Evolutionary conservation across 2,113 vertebrate species (phyloP), one percentile per base, ranked within the genome.

Genomic region (Pampusana beccarii): DNA sequence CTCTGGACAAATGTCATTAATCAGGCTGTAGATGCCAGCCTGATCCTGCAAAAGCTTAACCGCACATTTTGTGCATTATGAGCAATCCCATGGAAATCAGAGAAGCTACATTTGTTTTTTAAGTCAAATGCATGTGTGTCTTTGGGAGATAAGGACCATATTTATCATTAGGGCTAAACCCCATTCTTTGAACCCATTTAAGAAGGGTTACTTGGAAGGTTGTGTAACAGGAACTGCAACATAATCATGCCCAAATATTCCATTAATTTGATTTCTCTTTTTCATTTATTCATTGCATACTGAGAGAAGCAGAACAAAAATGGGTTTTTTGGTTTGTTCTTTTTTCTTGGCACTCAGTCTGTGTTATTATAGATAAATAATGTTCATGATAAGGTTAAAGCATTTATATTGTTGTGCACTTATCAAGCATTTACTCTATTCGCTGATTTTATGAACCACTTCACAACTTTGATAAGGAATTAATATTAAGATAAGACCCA

Each of bases 401-500:
- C 66, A 60, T 90, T 95, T 87, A 65, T 92, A 86, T 95, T 91
- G 83, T 91, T 93, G 88, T 31, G 74, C 74, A 82, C 70, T 95
- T 97, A 97, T 90, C 85, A 70, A 83, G 31, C 72, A 56, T 92
- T 94, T 92, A 62, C 79, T 92, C 53, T 36, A 62, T 77, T 92
- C 88, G 26, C 69, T 95, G 64, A 78, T 93, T 93, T 93, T 84
- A 31, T 64, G 29, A 95, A 95, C 81, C 42, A 94, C 72, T 95
- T 95, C 83, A 93, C 20, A 95, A 88, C 56, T 86, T 91, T 75
- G 90, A 90, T 95, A 95, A 96, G 86, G 77, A 91, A n/a, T 84
- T 82, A 93, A 78, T 96, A 80, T 94, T 93, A 92, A 96, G 93
- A 95, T 96, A 95, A 96, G 92, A 69, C 80, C 34, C n/a, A 61